Conservation (phyloP, 2,888 invertebrate genomes). For the Dioctria linearis region DNA sequence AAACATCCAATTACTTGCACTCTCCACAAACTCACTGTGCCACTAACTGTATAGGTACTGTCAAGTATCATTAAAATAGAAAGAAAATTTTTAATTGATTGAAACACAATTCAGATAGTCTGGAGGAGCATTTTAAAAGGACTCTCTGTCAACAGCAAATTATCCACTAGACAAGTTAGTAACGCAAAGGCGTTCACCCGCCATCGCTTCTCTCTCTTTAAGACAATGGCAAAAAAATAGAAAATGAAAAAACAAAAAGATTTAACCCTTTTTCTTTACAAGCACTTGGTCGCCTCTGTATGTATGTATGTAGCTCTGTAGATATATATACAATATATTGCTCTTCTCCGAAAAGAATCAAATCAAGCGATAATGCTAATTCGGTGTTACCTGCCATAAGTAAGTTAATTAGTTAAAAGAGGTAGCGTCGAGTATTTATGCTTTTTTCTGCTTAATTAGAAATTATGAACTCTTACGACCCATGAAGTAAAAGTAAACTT, state of each 20-base stretch:
- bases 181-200: no score
- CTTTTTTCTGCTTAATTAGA: conserved; percentile 51
- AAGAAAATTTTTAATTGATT: background rate
- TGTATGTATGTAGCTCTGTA: background rate
- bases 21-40: no score
- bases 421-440: conserved; percentile 49
- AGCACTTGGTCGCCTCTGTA: no score
- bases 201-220: no score
- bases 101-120: background rate
- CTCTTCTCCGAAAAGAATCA: conserved; percentile 20
- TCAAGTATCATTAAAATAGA: background rate
- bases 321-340: conserved; percentile 8
- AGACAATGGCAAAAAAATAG: no score
- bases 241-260: background rate
- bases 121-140: background rate
- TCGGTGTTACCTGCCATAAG: conserved; percentile 56
- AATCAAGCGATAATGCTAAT: conserved; percentile 56
- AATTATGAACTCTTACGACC: conserved; percentile 53
- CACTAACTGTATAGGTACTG: no score
- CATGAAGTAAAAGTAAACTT: conserved; percentile 37
- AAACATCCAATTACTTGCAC: no score
- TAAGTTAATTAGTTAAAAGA: conserved; percentile 55
- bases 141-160: conserved; percentile 4
- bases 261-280: conserved; percentile 18
- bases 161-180: background rate